phyloP scores from a whole-genome alignment of 2,888 invertebrate genomes.

The Phragmatobia fuliginosa region DNA sequence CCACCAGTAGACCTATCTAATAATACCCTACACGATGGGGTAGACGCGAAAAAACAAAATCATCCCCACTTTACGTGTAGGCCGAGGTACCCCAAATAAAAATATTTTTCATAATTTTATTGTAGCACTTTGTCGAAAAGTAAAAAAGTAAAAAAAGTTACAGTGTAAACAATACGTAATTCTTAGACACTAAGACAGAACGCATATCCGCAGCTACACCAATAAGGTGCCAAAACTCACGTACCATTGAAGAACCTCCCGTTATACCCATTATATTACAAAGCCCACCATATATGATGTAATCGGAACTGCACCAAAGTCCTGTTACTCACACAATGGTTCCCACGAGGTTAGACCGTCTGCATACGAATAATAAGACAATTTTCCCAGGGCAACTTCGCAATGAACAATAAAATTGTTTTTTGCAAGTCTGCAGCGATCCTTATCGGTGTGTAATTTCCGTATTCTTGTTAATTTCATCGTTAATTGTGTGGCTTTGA shows the following conservation, averaged over 20 bases:
- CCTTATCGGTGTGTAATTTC: slow-evolving; percentile 56
- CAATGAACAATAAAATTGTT: slow-evolving; percentile 52
- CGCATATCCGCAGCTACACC: not conserved
- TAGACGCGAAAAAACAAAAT: no score
- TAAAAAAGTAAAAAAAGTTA: not conserved
- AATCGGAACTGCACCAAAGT: slow-evolving; percentile 36
- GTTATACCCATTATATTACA: slow-evolving; percentile 42
- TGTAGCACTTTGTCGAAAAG: no score
- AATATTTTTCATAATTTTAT: not conserved
- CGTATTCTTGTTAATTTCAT: slow-evolving; percentile 43
- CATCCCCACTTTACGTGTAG: no score
- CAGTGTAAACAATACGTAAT: not conserved
- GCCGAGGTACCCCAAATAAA: no score
- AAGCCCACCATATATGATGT: slow-evolving; percentile 41
- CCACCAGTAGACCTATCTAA: no score
- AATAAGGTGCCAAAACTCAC: slow-evolving; percentile 6
- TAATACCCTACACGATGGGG: no score
- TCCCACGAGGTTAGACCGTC: slow-evolving; percentile 65
- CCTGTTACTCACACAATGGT: slow-evolving; percentile 52
- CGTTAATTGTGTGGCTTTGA: slow-evolving; percentile 18
- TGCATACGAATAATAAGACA: slow-evolving; percentile 57
- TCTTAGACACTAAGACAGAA: not conserved
- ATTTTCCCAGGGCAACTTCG: slow-evolving; percentile 43
- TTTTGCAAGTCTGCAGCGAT: slow-evolving; percentile 51
- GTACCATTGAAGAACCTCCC: slow-evolving; percentile 17